Percentiles rank a stretch among this genome's conserved stretches.
Conservation (phyloP, 2,113 vertebrate species). For the Acanthisitta chloris region DNA sequence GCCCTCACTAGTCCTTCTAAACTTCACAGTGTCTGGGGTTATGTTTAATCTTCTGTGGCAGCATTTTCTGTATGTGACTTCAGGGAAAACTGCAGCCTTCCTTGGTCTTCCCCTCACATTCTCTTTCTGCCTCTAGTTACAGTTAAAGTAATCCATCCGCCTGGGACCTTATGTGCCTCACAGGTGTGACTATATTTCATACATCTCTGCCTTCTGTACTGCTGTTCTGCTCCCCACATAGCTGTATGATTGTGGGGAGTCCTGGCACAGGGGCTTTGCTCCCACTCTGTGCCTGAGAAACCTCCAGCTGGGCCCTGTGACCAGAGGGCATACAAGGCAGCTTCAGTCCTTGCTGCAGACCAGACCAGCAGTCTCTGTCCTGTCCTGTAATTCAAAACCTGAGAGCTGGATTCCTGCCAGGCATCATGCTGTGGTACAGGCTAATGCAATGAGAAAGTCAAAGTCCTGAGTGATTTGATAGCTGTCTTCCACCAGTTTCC, state of each 20-base stretch:
- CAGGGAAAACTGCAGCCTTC: neutral
- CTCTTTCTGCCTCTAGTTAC: neutral
- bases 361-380: neutral
- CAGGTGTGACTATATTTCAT: neutral
- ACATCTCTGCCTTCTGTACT: neutral
- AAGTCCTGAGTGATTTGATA: neutral
- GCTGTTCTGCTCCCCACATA: neutral
- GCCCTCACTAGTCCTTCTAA: neutral
- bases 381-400: neutral
- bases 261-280: neutral
- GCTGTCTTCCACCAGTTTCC: neutral
- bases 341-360: neutral
- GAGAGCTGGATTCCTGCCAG: neutral
- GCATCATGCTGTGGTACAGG: neutral
- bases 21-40: neutral
- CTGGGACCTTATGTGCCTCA: neutral
- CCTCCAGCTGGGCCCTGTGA: neutral
- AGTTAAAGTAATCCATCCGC: neutral
- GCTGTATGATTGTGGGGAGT: neutral
- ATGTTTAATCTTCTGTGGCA: neutral
- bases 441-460: fast-evolving
- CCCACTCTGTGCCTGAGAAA: neutral
- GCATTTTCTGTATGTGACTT: neutral
- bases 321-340: neutral
- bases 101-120: neutral